A percentile compares a stretch with the other conserved stretches of the same genome.
Conservation (phyloP, 2,888 invertebrate species). For the Punctoribates punctum region DNA sequence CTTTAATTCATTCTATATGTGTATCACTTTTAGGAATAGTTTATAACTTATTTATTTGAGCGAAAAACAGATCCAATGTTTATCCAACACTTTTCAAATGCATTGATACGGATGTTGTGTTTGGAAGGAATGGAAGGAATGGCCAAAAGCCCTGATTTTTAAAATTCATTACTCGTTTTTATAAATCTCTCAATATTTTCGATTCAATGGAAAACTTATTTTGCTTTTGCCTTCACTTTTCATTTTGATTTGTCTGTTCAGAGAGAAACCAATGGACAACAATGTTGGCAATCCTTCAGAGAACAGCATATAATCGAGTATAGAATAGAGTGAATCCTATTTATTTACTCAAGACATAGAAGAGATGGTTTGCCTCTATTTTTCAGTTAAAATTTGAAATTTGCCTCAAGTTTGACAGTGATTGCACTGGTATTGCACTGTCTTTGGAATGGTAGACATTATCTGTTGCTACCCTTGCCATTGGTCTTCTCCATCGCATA, state of each 20-base stretch:
- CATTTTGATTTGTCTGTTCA: neutral
- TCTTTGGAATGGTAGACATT: neutral
- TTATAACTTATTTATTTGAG: conserved; percentile 27
- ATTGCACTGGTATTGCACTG: neutral
- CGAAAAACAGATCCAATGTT: conserved; percentile 9
- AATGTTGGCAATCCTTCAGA: too few relatives aligned
- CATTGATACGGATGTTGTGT: neutral
- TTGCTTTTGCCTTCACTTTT: neutral
- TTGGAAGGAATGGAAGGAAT: neutral
- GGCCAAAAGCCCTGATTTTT: neutral
- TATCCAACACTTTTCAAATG: neutral
- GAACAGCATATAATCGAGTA: neutral
- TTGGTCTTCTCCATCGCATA: neutral
- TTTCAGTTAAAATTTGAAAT: neutral
- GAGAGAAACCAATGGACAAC: neutral
- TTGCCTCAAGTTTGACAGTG: neutral
- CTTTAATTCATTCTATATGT: conserved; percentile 21
- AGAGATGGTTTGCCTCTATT: neutral
- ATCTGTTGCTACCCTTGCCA: conserved; percentile 7
- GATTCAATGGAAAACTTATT: neutral
- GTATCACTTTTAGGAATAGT: neutral
- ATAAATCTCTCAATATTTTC: neutral
- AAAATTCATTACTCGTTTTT: neutral
- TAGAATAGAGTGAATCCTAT: neutral
- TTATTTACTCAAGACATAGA: neutral